phyloP scores from a whole-genome alignment of 2,888 invertebrate genomes.

The Folsomia manolachei region DNA sequence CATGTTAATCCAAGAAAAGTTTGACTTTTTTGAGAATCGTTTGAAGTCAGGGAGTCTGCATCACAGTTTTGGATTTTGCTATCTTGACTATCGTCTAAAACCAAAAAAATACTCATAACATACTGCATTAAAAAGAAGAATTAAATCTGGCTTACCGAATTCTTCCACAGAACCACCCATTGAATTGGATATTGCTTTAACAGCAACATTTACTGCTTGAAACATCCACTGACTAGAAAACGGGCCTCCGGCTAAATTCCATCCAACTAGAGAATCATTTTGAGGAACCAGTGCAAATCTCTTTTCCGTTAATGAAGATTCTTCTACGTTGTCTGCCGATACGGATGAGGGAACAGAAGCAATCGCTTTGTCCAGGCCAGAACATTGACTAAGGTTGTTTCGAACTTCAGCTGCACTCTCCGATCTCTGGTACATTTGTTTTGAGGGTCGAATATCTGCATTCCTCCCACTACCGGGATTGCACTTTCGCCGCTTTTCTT shows the following conservation, averaged over 20 bases:
- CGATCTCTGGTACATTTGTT: background rate
- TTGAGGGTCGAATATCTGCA: background rate
- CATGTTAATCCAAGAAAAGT: constrained; percentile 65
- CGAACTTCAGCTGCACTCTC: constrained; percentile 15
- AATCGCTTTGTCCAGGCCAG: background rate
- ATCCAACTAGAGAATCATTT: constrained; percentile 45
- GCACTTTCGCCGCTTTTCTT: constrained; percentile 3
- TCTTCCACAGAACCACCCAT: constrained; percentile 13
- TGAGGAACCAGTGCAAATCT: constrained; percentile 45
- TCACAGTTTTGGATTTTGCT: constrained; percentile 29
- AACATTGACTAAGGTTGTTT: constrained; percentile 5
- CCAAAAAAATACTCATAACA: too few species aligned
- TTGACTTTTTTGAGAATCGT: constrained; percentile 51
- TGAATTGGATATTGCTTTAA: constrained; percentile 38
- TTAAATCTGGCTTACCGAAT: background rate
- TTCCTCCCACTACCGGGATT: background rate
- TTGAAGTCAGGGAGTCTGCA: constrained; percentile 43
- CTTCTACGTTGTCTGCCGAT: constrained; percentile 14
- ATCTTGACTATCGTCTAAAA: background rate
- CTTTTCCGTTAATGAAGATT: constrained; percentile 26
- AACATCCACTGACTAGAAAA: constrained; percentile 50
- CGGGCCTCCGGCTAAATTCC: constrained; percentile 47
- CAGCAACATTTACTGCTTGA: constrained; percentile 50
- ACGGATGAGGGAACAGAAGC: background rate
- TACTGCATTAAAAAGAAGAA: too few species aligned